Base-by-base conservation (phyloP, 2,797 vertebrate genomes). In the Myotis planiceps region DNA sequence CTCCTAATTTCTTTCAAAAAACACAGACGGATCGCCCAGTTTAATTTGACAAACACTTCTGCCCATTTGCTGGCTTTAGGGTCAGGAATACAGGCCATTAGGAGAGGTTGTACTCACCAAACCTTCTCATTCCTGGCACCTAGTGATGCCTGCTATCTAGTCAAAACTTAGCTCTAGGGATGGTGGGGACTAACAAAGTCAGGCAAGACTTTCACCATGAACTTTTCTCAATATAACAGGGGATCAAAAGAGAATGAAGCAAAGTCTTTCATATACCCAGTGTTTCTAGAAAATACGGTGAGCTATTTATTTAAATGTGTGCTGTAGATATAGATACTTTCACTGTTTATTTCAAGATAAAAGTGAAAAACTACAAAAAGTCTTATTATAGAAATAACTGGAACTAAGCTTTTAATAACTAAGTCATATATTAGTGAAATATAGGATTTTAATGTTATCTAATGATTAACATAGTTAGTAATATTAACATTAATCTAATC, bases 1-100 rank as follows among this genome's bases (percentile, higher is more conserved):
- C 92, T 63, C 65, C 90, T 79, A 93, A 96, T 89, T 58, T 76
- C 92, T 92, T 68, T 96, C 71, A 96, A 71, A 71, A 95, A 45
- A n/a, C 76, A 29, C 88, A 96, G 85, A 87, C 74, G 5, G 51
- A 12, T 86, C 94, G 98, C 34, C 47, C 29, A 80, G 86, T 74
- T 92, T 88, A 97, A 97, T 96, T 88, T 80, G 69, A 96, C 68
- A 75, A 29, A 85, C n/a, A 68, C 37, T 65, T 84, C 92, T 58
- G 37, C 93, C 92, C 15, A 19, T 81, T 87, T 91, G 60, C 88
- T 95, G 42, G 88, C 19, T 21, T 55, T 60, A 2, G 0, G 0
- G 74, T n/a, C 0, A 13, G 29, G 25, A 71, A 51, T 58, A 4
- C 32, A 66, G 95, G 83, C 47, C 79, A 39, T 47, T 7, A 91